Evolutionary conservation across 2,797 vertebrate genomes (phyloP), one percentile per base, ranked within the genome.

Genomic region (Anabas testudineus): DNA sequence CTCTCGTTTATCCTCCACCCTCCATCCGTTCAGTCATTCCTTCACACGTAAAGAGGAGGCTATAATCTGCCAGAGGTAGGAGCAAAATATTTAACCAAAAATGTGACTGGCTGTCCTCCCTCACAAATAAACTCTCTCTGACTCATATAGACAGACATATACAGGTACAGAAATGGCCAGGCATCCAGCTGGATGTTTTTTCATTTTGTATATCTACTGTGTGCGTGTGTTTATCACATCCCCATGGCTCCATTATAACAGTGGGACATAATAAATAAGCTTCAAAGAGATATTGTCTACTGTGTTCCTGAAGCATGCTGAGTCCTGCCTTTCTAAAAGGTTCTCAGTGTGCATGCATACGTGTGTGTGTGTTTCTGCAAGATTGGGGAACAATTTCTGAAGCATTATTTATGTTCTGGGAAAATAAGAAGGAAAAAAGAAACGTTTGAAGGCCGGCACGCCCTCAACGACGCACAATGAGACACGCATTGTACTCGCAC

Each of bases 1-100:
- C 76, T 84, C 71, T 74, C 80, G 81, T 89, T 90, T 90, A 89
- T 90, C 87, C 83, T 88, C 83, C 84, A 88, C 85, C 79, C 76
- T 84, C 82, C 76, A 83, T 81, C 73, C 80, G 54, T 81, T 86
- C 82, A 85, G 76, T 86, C 86, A 90, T 91, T 91, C 90, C 88
- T 91, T 90, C 87, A 90, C 83, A 90, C 21, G 70, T 57, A 80
- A 78, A 82, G 82, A 78, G 68, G 70, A 80, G 66, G 78, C 76
- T 76, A 64, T 58, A 84, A 80, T 70, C 60, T 0, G 28, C 74
- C 63, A 78, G 77, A 81, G 77, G 71, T 63, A 26, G 72, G 32
- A 80, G 74, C 32, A 49, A 47, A 72, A 56, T 3, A 10, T 46
- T 70, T 61, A 49, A 30, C 28, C 66, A n/a, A 36, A 73, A 71